These are phyloP conservation scores for Amblyjoppa fuscipennis DNA, from an alignment of 2,888 invertebrate genomes.

Conservation along the genomic window DNA sequence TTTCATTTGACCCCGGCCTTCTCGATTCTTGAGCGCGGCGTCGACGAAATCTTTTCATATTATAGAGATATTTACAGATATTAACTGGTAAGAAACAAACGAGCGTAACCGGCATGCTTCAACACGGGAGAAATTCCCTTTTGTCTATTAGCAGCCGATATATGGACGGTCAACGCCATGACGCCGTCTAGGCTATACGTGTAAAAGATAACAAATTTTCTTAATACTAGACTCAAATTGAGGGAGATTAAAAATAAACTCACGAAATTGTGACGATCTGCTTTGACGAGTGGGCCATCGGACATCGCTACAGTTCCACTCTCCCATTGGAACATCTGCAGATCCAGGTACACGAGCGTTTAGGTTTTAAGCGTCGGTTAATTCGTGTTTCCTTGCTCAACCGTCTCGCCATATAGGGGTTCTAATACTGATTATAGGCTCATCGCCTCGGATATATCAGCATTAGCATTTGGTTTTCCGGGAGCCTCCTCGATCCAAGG, in stretches of 20 bases:
- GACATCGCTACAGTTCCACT: background rate
- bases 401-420: conserved; percentile 31
- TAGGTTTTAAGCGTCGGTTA: conserved; percentile 27
- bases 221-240: background rate
- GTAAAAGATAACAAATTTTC: background rate
- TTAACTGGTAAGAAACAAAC: no score
- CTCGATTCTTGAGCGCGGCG: no score
- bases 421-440: conserved; percentile 52
- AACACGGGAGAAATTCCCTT: no score
- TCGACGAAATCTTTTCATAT: no score
- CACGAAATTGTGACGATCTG: background rate
- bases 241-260: background rate
- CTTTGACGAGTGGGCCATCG: background rate
- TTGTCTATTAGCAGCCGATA: no score
- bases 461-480: conserved; percentile 25
- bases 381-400: conserved; percentile 47
- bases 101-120: no score
- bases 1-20: no score
- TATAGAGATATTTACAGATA: no score
- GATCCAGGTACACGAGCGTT: conserved; percentile 47
- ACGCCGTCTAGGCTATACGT: no score
- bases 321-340: background rate
- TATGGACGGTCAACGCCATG: no score
- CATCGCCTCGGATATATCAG: conserved; percentile 33
- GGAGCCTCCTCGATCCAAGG: conserved; percentile 9